Evolutionary conservation across 2,888 invertebrate species (phyloP), one percentile per base, ranked within the genome.

Genomic region (Orthosia gracilis): DNA sequence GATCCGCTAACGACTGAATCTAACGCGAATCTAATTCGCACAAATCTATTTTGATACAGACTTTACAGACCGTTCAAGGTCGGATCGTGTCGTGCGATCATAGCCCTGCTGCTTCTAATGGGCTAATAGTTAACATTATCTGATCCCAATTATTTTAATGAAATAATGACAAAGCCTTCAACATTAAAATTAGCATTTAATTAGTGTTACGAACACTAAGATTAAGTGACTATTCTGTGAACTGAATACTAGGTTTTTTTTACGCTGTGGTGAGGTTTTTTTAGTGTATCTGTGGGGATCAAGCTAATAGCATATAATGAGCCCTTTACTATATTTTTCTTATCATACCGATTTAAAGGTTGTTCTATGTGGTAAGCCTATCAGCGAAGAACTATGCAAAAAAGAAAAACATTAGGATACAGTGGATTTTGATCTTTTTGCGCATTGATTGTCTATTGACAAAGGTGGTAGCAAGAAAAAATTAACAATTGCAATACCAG

Each of bases 21-120:
- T 69, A 73, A 76, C 50, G 67, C 70, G 61, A 76, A 67, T 63
- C 68, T 47, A 74, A 76, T 75, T 73, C 67, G 73, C 57, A 69
- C 78, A 79, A 80, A 82, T 88, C 89, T 90, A 90, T 91, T 91
- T 89, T 76, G 66, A 86, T 83, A 68, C 73, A 59, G 68, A 71
- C 73, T 68, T 69, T 78, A 68, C 73, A 59, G 68, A 71, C 73
- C 69, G 70, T 78, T 82, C 86, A 88, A 86, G 90, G 90, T 87
- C 84, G 83, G 64, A 62, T 71, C 81, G 80, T 82, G 73, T 78
- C 52, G 66, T 58, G 54, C 52, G 52, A 47, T 78, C 61, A 72
- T 68, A 74, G 45, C 54, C 64, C 50, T 68, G 54, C 18, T 57
- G 47, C 47, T 55, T 73, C 49, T 64, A 61, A 45, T 49, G 62